Conservation (phyloP, 2,797 vertebrate genomes). For the Acanthurus lineatus region DNA sequence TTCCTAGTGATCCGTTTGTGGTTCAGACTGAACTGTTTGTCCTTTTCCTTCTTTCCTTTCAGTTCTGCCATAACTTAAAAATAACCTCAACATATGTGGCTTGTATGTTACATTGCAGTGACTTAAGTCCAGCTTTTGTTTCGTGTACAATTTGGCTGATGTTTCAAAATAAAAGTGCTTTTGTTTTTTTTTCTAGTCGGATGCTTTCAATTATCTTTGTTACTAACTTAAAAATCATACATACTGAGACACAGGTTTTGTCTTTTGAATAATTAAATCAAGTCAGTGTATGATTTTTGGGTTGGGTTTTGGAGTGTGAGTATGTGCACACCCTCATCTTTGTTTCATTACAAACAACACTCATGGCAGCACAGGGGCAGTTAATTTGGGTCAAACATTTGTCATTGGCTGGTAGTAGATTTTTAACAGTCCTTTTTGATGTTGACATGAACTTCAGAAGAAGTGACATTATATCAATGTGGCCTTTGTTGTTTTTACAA, state of each 20-base stretch:
- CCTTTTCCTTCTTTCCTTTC: neutral
- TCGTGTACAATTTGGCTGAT: neutral
- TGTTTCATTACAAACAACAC: too few species aligned
- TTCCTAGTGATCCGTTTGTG: neutral
- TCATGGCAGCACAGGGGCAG: neutral
- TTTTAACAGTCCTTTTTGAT: slow-evolving; percentile 27
- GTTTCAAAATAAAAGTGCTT: too few species aligned
- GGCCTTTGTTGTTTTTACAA: neutral
- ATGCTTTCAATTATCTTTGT: neutral
- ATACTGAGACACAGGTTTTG: neutral
- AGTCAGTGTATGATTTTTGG: neutral
- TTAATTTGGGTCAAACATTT: slow-evolving; percentile 7
- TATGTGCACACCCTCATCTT: too few species aligned
- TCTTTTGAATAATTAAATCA: neutral
- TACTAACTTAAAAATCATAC: neutral
- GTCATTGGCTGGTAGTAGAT: neutral
- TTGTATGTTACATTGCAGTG: neutral
- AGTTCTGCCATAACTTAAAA: neutral
- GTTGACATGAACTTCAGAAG: slow-evolving; percentile 13
- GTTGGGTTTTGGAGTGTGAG: too few species aligned
- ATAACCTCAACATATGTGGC: neutral
- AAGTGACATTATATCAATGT: neutral
- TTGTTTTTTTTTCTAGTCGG: neutral
- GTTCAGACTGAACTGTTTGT: neutral
- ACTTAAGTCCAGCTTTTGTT: neutral